Percentiles rank a stretch among this genome's conserved stretches.
phyloP scores from a whole-genome alignment of 2,113 vertebrate genomes.

The Otolemur garnettii region DNA sequence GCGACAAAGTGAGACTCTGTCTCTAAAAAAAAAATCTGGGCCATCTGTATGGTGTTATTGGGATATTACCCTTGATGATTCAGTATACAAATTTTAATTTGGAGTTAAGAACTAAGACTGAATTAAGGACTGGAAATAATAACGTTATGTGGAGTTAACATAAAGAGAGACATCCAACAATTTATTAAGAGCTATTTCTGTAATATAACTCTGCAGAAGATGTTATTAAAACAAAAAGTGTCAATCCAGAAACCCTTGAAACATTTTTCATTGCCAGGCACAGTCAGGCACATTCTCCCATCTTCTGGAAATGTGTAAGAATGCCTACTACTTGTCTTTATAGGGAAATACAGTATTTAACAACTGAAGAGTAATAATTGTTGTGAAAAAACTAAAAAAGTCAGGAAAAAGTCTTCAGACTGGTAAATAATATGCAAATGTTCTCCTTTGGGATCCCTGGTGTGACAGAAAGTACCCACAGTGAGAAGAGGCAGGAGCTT shows the following conservation, averaged over 20 bases:
- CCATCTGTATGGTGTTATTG: no score
- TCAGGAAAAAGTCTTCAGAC: background rate
- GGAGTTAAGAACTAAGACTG: background rate
- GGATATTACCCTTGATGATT: background rate
- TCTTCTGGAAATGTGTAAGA: background rate
- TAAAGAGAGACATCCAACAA: background rate
- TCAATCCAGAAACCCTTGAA: background rate
- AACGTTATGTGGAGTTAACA: background rate
- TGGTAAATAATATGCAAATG: background rate
- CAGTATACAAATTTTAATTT: background rate
- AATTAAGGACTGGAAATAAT: background rate
- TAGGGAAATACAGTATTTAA: background rate
- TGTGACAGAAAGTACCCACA: rapidly evolving
- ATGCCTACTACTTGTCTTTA: background rate
- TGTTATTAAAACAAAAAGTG: background rate
- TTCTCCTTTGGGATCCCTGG: background rate
- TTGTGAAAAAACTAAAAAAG: background rate
- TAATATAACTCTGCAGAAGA: background rate
- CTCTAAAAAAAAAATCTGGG: no score
- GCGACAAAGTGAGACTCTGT: no score
- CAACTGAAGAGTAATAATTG: background rate
- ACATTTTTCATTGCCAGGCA: background rate
- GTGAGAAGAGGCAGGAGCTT: background rate
- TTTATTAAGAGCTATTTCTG: background rate
- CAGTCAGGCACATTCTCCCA: background rate